Percentiles rank a stretch among this genome's conserved stretches.
Conservation (phyloP, 2,888 invertebrate species). For the Tholera decimalis region DNA sequence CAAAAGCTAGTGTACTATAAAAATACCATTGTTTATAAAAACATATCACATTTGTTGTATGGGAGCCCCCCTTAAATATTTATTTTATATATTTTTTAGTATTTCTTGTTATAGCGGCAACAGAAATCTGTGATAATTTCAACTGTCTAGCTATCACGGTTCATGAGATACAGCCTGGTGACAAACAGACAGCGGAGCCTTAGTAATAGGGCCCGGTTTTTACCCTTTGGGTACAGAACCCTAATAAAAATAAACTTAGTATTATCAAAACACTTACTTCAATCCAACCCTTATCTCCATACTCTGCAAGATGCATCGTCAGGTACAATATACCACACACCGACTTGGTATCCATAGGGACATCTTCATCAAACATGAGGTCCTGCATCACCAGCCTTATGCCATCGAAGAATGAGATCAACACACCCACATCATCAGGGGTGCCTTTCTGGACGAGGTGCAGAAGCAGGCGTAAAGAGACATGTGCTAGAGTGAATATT, state of each 20-base stretch:
- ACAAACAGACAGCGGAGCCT: too few relatives aligned
- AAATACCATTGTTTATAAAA: neutral
- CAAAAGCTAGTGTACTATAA: too few relatives aligned
- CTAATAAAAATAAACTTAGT: too few relatives aligned
- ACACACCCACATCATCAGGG: slow-evolving; percentile 50
- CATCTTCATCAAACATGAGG: slow-evolving; percentile 85
- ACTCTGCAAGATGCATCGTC: slow-evolving; percentile 83
- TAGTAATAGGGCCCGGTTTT: too few relatives aligned
- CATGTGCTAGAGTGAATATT: slow-evolving; percentile 78
- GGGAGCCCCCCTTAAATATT: too few relatives aligned
- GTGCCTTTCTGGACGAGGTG: slow-evolving; percentile 78
- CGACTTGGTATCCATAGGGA: slow-evolving; percentile 93
- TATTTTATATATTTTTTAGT: too few relatives aligned
- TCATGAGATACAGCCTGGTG: too few relatives aligned
- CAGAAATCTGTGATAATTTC: too few relatives aligned
- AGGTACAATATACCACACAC: slow-evolving; percentile 92
- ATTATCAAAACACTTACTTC: slow-evolving; percentile 70
- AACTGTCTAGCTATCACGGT: too few relatives aligned
- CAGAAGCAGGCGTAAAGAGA: slow-evolving; percentile 75
- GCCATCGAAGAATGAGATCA: slow-evolving; percentile 64
- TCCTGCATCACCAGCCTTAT: slow-evolving; percentile 71
- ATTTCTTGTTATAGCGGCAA: too few relatives aligned
- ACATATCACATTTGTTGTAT: too few relatives aligned
- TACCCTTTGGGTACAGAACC: too few relatives aligned
- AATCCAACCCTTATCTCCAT: slow-evolving; percentile 76